Evolutionary conservation across 2,888 invertebrate genomes (phyloP).

Genomic region (Leucophenga montana): DNA sequence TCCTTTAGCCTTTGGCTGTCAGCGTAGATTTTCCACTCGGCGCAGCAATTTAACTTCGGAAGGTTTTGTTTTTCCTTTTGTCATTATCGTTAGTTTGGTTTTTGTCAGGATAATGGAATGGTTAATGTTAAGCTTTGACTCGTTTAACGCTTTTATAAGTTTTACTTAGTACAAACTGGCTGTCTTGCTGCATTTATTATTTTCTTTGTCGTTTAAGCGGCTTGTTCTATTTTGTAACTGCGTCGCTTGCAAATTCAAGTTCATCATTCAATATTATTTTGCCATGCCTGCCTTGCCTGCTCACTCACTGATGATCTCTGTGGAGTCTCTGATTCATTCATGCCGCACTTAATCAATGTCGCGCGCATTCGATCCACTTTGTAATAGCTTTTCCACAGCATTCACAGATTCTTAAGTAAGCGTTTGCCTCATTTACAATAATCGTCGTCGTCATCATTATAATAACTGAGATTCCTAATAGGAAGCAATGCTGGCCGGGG

Average conservation of each 20-base stretch:
- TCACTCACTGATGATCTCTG: not conserved
- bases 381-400: not conserved
- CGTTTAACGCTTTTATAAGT: not conserved
- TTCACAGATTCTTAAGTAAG: conserved; percentile 43
- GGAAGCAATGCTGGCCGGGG: not conserved
- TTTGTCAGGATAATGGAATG: conserved; percentile 57
- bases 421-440: conserved; percentile 62
- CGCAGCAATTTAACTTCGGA: conserved; percentile 15
- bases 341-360: conserved; percentile 11
- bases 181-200: too few relatives aligned
- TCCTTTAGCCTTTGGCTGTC: conserved; percentile 44
- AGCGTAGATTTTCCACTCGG: conserved; percentile 49
- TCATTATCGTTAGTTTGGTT: conserved; percentile 31
- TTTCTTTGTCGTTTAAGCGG: not conserved
- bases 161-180: not conserved
- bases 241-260: not conserved
- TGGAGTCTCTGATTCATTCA: not conserved
- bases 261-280: not conserved
- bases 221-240: too few relatives aligned
- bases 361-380: not conserved
- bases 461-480: not conserved
- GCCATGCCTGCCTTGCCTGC: too few relatives aligned
- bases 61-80: conserved; percentile 9
- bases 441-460: conserved; percentile 43
- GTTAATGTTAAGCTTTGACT: conserved; percentile 48